A percentile compares a stretch with the other conserved stretches of the same genome.
Evolutionary conservation across 1,140 invertebrate species (phyloP).

Genomic region (Drepana arcuata): DNA sequence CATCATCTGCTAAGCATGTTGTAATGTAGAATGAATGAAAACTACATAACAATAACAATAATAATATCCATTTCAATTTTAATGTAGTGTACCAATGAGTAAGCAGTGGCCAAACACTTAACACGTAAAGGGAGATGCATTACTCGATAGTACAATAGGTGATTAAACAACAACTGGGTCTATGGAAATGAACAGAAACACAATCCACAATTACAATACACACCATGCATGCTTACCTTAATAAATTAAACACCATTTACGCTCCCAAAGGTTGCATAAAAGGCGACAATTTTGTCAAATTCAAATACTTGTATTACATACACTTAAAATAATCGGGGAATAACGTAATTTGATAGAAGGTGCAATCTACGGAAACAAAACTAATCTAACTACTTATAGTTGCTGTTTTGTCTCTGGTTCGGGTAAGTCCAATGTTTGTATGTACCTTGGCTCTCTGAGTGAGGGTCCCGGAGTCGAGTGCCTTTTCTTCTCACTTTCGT

Average conservation of each 20-base stretch:
- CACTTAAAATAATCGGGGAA: slow-evolving; percentile 60
- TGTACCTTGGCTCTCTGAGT: slow-evolving; percentile 85
- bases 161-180: no score
- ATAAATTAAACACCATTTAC: slow-evolving; percentile 70
- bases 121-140: no score
- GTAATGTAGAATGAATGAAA: slow-evolving; percentile 1
- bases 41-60: slow-evolving; percentile 3
- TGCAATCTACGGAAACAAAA: slow-evolving; percentile 66
- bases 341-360: slow-evolving; percentile 57
- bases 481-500: slow-evolving; percentile 87
- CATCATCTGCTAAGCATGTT: no score
- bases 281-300: slow-evolving; percentile 67
- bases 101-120: no score
- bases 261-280: slow-evolving; percentile 70
- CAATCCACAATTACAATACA: no score
- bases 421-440: slow-evolving; percentile 6
- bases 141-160: no score
- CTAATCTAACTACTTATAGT: slow-evolving; percentile 61
- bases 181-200: no score
- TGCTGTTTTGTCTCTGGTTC: slow-evolving; percentile 27
- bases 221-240: slow-evolving; percentile 70
- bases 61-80: no score
- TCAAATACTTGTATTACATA: slow-evolving; percentile 57
- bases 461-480: slow-evolving; percentile 79
- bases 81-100: no score